These are phyloP conservation scores for Drosophila tani DNA, from an alignment of 1,140 invertebrate genomes.

Conservation along the genomic window DNA sequence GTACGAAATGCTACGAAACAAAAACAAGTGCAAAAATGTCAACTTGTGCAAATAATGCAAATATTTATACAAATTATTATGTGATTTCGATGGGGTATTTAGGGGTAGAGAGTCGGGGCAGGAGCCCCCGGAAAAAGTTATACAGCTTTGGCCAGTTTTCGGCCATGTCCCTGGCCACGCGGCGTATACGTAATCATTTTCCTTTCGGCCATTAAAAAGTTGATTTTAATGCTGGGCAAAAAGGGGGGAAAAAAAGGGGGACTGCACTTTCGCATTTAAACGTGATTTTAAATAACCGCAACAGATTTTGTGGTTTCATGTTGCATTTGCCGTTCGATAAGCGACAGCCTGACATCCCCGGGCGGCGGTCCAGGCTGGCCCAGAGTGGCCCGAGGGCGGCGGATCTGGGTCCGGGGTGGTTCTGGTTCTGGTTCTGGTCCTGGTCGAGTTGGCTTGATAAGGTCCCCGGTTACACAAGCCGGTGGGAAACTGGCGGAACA, in stretches of 20 bases:
- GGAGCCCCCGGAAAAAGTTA: constrained; percentile 25
- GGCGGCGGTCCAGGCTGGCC: not conserved
- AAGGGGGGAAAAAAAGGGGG: not conserved
- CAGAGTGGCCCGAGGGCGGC: not conserved
- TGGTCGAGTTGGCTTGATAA: constrained; percentile 35
- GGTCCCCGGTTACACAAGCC: constrained; percentile 40
- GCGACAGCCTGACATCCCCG: constrained; percentile 40
- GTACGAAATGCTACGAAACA: not conserved
- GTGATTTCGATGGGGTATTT: constrained; percentile 54
- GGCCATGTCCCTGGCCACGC: constrained; percentile 41
- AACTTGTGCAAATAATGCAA: constrained; percentile 68
- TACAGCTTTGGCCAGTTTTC: constrained; percentile 37
- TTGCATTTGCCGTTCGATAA: constrained; percentile 76
- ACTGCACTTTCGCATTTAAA: constrained; percentile 69
- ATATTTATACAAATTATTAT: constrained; percentile 79
- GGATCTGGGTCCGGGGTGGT: not conserved
- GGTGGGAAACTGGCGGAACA: constrained; percentile 12
- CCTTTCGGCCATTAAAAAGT: constrained; percentile 75
- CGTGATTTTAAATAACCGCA: constrained; percentile 80
- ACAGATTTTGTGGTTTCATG: constrained; percentile 80
- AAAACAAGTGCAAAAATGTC: constrained; percentile 42
- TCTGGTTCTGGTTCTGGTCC: not conserved
- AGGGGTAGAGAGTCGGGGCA: not conserved
- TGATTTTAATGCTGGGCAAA: constrained; percentile 55
- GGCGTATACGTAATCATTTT: constrained; percentile 67